Evolutionary conservation across 2,113 vertebrate species (phyloP), one percentile per base, ranked within the genome.

Genomic region (Urocynchramus pylzowi): DNA sequence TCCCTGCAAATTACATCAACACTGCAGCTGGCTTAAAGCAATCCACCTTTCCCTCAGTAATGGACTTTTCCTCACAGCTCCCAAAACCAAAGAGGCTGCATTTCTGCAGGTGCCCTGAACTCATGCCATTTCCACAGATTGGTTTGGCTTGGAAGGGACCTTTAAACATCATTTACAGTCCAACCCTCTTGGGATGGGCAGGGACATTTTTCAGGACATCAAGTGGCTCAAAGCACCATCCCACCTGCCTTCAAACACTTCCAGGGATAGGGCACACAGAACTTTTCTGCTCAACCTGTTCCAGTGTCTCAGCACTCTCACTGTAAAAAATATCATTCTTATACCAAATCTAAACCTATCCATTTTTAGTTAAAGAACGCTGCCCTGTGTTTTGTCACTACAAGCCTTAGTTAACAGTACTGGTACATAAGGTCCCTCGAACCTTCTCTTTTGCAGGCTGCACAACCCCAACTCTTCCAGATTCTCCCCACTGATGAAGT

Each of bases 251-350:
- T 52, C 6, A 70, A 76, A 54, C 14, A 20, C 6, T 4, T 22
- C 10, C 35, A 49, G 1, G 0, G 3, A 31, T 2, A 19, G 11
- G 31, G 10, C 27, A 65, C 2, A 45, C 56, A 44, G 31, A 82
- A 2, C 28, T 70, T 70, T 31, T 60, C 52, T 33, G 31, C 10
- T 19, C 59, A 81, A 16, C 31, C 23, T 11, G 16, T 18, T 35
- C 23, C 21, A 56, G 5, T 4, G 10, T 3, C 24, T 84, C 20
- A 71, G 39, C 17, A 11, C 9, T 15, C 26, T 37, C 42, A 8
- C 0, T 0, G 6, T 14, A 42, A 42, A 82, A 61, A 41, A 23
- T 0, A 0, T 10, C 4, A 3, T 31, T 17, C 5, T 83, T 28
- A 37, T 1, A 6, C 23, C 63, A 20, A 56, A 30, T 10, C 7